Base-by-base conservation (phyloP, 1,140 invertebrate species). In the Zaprionus gabonicus region DNA sequence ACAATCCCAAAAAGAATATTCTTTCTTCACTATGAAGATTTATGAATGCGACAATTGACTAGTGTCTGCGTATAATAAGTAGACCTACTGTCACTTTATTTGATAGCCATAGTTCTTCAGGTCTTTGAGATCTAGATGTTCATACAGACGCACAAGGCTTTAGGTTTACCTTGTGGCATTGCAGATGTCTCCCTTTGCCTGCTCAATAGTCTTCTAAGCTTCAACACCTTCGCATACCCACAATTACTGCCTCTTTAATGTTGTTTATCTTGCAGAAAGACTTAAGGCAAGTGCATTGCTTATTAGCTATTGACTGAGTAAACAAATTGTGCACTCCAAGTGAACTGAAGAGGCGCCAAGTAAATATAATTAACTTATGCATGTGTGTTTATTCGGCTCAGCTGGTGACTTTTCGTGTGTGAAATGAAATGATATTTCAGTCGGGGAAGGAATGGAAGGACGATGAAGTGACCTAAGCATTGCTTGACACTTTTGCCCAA, bases 351-450 rank as follows among this genome's bases (percentile, higher is more conserved):
- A n/a, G 6, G 38, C 38, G 15, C 12, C 3, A 23, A 13, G 10
- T 25, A 51, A 51, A 51, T 51, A 20, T 51, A 25, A 25, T 46
- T 46, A 46, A 46, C 41, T 46, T 46, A 46, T 46, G 41, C 41
- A 46, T 20, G n/a, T 23, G 23, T 17, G 41, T 46, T 46, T 17
- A 3, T 38, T 38, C 36, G 4, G 13, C 13, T 17, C 41, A 13
- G 41, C 12, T 7, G 12, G 17, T 49, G 17, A 3, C 2, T 23
- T 10, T 49, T 49, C 17, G 23, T 49, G 46, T 17, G 17, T 5
- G 20, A 20, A 49, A 23, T 49, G 7, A 49, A 49, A 49, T 49
- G 3, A 49, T 20, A 49, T 23, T 20, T 3, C 17, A 49, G 23
- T 3, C 0, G 46, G 46, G 17, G 9, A 4, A 23, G 46, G 20